Base-by-base conservation (phyloP, 2,797 vertebrate species). In the Merluccius polli region DNA sequence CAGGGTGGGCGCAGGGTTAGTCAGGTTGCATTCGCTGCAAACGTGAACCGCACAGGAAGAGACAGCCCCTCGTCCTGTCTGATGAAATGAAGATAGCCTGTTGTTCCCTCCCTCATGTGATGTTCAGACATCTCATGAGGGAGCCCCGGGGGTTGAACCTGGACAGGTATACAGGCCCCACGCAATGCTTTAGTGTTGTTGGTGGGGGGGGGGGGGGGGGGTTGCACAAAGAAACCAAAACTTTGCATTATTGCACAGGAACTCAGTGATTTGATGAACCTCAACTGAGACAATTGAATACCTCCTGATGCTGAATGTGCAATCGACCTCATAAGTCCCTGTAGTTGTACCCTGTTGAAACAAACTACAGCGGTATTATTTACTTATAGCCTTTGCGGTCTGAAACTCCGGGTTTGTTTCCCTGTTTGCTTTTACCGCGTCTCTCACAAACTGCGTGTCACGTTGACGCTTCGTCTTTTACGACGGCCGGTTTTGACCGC, bases 1-100 rank as follows among this genome's bases (percentile, higher is more conserved):
- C 68, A 75, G 82, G 63, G 75, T 81, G 83, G 84, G 77, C 82
- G 78, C 82, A 80, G 81, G 75, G 36, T 11, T 27, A 86, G 89
- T 89, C 89, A 73, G 81, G 83, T 83, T 81, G 80, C 75, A 89
- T 85, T 82, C 78, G 84, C 76, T 78, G 81, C 77, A 77, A 87
- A 82, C 73, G 63, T 65, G 59, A 79, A 83, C 84, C 78, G 67
- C 85, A 87, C 87, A 87, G 74, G 86, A 87, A 83, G 83, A 85
- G 89, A 89, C 90, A 89, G 78, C 87, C 80, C 15, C 79, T 74
- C 76, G 81, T 85, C 77, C 76, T 48, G 79, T 72, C 80, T 85
- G 83, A 87, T 71, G 88, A 88, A 88, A 89, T 89, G 30, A 69
- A 69, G 13, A 65, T 65, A 1, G 59, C 59, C 12, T 5, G 67